Evolutionary conservation across 1,140 invertebrate species (phyloP).

Genomic region (Drosophila paulistorum): DNA sequence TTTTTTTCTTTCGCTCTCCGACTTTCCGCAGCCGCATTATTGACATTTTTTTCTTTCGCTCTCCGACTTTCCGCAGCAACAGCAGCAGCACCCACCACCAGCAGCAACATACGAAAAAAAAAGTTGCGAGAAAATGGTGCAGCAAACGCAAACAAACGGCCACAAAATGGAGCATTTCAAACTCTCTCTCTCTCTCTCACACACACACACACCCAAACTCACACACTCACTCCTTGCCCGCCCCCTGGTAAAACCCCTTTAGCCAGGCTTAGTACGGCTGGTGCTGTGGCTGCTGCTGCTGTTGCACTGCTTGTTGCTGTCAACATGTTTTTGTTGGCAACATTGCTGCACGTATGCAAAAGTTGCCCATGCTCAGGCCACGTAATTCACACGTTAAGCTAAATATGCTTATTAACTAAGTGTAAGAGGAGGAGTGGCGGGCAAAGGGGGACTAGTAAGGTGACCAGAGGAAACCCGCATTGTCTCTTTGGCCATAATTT

Average conservation of each 20-base stretch:
- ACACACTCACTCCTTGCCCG: conserved; percentile 14
- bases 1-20: too few relatives aligned
- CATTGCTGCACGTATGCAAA: conserved; percentile 79
- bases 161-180: conserved; percentile 79
- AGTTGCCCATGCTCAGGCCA: conserved; percentile 54
- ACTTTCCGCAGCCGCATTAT: conserved; percentile 78
- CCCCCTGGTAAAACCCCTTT: conserved; percentile 15
- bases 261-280: conserved; percentile 28
- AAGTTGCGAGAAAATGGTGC: conserved; percentile 65
- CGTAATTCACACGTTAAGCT: conserved; percentile 77
- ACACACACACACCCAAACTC: conserved; percentile 24
- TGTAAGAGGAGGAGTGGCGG: neutral
- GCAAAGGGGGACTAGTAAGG: conserved; percentile 1
- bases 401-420: conserved; percentile 59
- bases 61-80: neutral
- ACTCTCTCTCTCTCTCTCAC: conserved; percentile 38
- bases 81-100: conserved; percentile 45
- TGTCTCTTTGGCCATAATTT: conserved; percentile 28
- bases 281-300: too few relatives aligned
- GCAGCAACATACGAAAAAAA: conserved; percentile 29
- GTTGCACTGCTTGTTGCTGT: conserved; percentile 51
- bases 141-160: conserved; percentile 71
- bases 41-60: conserved; percentile 60
- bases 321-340: conserved; percentile 57
- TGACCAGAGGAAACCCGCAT: conserved; percentile 9